Evolutionary conservation across 2,797 vertebrate genomes (phyloP), one percentile per base, ranked within the genome.

Genomic region (Australoheros facetus): DNA sequence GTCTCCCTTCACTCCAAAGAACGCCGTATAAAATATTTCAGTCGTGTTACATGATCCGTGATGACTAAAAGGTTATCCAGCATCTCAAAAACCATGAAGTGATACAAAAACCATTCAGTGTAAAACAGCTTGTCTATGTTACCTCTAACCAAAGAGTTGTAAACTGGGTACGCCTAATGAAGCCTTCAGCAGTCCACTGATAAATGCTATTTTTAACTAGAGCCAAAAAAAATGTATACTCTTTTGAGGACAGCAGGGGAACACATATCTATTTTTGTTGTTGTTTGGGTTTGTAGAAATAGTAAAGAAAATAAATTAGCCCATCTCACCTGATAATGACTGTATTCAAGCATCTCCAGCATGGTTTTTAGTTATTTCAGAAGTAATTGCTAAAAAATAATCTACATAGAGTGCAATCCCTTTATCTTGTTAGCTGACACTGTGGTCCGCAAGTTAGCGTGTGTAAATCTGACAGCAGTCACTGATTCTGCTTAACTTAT

Each of bases 311-410:
- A 77, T 73, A 64, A 54, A 30, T 42, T 3, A 23, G 73, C 13
- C 21, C 51, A 71, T 94, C 97, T 97, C 93, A 99, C 98, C 98
- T 99, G 97, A 90, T 98, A 99, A 92, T 98, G 97, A 89, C 95
- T 98, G 95, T 98, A 99, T 92, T 99, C 98, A 93, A 99, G 97
- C 98, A 99, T 99, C 95, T 99, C 98, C 97, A 99, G 92, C 97
- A 98, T 98, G 23, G 48, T 80, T 64, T 64, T 17, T 12, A 9
- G 80, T 93, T 92, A 62, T 71, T 73, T 57, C 8, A 80, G 56
- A 86, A 73, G 1, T 59, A 86, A 73, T 45, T 71, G 53, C 73
- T 82, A 59, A 66, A 75, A 64, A 84, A 66, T 1, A 73, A 71
- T 60, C 55, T 73, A 77, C 45, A 79, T 66, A 72, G 69, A 85